A percentile compares a stretch with the other conserved stretches of the same genome.
Evolutionary conservation across 2,113 vertebrate species (phyloP).

Genomic region (Alectura lathami): DNA sequence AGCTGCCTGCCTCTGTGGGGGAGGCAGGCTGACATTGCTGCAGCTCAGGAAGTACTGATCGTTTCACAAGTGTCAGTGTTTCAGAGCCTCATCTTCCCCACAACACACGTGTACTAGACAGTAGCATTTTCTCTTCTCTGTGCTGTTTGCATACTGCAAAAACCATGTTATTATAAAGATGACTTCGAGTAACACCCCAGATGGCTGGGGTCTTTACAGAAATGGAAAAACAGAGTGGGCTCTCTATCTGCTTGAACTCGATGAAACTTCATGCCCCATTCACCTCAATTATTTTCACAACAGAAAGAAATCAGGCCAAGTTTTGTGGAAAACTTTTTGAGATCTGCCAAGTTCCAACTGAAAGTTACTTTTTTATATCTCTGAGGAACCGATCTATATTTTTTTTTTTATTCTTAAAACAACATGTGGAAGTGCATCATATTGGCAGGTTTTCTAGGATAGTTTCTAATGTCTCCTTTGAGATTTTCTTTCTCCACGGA

Average conservation of each 20-base stretch:
- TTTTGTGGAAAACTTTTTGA: not conserved
- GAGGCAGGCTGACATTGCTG: not conserved
- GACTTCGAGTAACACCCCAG: not conserved
- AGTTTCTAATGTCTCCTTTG: not conserved
- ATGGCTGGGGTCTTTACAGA: not conserved
- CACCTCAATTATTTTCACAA: conserved; percentile 9
- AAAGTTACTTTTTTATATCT: not conserved
- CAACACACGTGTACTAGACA: not conserved
- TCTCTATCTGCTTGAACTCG: not conserved
- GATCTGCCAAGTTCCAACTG: not conserved
- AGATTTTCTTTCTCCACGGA: not conserved
- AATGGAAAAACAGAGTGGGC: not conserved
- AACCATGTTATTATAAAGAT: not conserved
- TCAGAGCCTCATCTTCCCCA: not conserved
- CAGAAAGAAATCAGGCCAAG: not conserved
- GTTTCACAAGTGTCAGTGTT: not conserved
- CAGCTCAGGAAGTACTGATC: not conserved
- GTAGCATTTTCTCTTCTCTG: not conserved
- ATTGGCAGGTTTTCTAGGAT: not conserved
- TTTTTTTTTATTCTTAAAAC: not conserved
- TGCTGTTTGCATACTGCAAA: not conserved
- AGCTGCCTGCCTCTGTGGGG: not conserved
- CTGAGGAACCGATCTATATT: not conserved
- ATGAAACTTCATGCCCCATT: not conserved
- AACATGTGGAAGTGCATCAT: rapidly evolving